These are phyloP conservation scores for Corvus moneduloides DNA, from an alignment of 2,113 vertebrate genomes.

Conservation along the genomic window DNA sequence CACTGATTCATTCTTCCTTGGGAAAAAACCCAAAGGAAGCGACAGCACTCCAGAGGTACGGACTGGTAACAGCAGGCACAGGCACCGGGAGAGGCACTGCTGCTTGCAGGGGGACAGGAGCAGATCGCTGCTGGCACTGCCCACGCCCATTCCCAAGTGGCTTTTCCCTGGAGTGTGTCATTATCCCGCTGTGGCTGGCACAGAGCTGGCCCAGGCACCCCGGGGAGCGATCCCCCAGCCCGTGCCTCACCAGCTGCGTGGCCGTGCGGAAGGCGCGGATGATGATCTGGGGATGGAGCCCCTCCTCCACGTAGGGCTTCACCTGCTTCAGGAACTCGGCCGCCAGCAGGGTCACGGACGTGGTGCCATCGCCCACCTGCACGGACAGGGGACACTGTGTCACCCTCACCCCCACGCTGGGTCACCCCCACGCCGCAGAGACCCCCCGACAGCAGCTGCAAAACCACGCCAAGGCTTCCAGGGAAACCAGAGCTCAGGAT, in stretches of 20 bases:
- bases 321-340: constrained; percentile 96
- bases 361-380: constrained; percentile 96
- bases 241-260: constrained; percentile 78
- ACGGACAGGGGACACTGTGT: rapidly evolving
- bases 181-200: neutral
- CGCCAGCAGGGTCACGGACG: constrained; percentile 92
- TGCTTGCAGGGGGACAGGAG: neutral
- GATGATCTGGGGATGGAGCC: constrained; percentile 96
- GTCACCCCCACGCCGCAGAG: neutral
- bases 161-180: neutral
- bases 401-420: neutral
- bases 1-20: neutral
- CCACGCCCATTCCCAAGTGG: rapidly evolving
- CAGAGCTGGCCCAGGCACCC: neutral
- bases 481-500: rapidly evolving
- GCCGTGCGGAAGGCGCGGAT: constrained; percentile 93
- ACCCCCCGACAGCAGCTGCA: neutral
- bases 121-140: neutral
- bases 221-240: neutral
- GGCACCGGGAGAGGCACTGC: neutral
- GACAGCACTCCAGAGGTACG: rapidly evolving
- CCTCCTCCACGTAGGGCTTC: constrained; percentile 93
- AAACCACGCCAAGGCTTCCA: neutral
- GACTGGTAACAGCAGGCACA: neutral
- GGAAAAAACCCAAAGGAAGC: neutral